A percentile compares a stretch with the other conserved stretches of the same genome.
phyloP scores from a whole-genome alignment of 1,140 invertebrate species.

The Lepidotrigona ventralis region DNA sequence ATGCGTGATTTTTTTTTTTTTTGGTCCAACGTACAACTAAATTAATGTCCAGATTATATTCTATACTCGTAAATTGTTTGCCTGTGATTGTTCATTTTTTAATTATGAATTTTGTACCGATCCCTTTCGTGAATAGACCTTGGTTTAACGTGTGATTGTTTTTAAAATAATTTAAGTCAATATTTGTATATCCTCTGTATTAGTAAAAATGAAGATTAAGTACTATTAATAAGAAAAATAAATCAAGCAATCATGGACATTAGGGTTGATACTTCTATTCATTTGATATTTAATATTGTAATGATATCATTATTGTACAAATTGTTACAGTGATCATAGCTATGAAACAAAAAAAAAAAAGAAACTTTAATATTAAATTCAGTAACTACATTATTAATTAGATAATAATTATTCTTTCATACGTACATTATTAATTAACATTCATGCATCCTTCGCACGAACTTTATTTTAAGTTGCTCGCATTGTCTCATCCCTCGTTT shows the following conservation, averaged over 20 bases:
- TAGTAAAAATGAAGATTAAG: not conserved
- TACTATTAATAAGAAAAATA: not conserved
- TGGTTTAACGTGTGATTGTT: not conserved
- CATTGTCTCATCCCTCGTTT: not conserved
- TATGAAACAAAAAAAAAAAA: not conserved
- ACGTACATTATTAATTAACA: not conserved
- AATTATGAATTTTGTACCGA: slow-evolving; percentile 35
- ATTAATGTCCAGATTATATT: slow-evolving; percentile 4
- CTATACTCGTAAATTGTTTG: not conserved
- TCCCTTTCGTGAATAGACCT: not conserved
- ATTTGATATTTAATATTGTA: not conserved
- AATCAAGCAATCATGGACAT: not conserved
- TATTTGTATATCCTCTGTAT: slow-evolving; percentile 5
- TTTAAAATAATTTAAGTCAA: not conserved
- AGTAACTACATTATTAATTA: no score
- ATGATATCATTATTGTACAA: not conserved
- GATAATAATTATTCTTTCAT: not conserved
- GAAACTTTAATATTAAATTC: not conserved
- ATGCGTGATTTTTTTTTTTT: slow-evolving; percentile 13
- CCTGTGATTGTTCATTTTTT: slow-evolving; percentile 13
- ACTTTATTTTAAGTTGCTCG: slow-evolving; percentile 42
- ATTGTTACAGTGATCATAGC: not conserved
- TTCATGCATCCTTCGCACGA: not conserved
- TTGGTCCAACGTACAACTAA: not conserved
- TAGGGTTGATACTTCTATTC: not conserved